Evolutionary conservation across 2,113 vertebrate genomes (phyloP).

Genomic region (Struthidea cinerea): DNA sequence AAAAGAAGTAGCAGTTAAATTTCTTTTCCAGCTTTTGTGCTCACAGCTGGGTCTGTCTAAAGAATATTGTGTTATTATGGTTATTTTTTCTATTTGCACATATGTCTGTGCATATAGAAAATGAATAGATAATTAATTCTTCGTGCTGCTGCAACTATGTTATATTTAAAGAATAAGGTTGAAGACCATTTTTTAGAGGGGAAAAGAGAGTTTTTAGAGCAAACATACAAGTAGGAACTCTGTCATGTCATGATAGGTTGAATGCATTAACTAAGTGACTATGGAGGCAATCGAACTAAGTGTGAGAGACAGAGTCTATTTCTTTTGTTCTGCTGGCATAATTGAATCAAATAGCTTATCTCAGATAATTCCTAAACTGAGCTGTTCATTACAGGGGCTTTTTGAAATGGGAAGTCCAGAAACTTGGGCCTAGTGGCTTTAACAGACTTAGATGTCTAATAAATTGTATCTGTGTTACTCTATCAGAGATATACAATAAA

Average conservation of each 20-base stretch:
- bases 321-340: background rate
- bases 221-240: background rate
- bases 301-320: background rate
- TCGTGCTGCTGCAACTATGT: background rate
- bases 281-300: background rate
- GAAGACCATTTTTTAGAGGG: background rate
- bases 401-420: background rate
- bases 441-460: background rate
- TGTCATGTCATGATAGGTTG: background rate
- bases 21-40: background rate
- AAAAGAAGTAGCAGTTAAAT: background rate
- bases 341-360: background rate
- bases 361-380: background rate
- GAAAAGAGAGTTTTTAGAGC: background rate
- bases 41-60: background rate
- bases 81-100: background rate
- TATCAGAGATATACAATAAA: background rate
- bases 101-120: background rate
- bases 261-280: background rate
- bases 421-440: background rate
- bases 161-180: background rate
- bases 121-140: background rate
- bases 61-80: background rate
- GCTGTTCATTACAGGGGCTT: background rate
- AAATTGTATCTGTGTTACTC: background rate